Conservation (phyloP, 2,888 invertebrate genomes). For the Lymantria dispar region DNA sequence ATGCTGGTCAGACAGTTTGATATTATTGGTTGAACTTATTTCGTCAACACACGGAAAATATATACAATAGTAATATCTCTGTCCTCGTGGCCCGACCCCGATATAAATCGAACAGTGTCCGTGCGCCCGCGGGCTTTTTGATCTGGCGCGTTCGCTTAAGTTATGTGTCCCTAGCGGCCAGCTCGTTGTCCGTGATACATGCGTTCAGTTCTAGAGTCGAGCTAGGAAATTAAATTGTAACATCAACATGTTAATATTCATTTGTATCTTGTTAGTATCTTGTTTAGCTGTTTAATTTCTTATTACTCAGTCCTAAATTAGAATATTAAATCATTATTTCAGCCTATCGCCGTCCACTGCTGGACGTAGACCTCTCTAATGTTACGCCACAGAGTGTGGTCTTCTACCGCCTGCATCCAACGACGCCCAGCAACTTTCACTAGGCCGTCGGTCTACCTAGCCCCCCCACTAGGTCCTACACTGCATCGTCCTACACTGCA, state of each 20-base stretch:
- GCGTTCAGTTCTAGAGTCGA: constrained; percentile 15
- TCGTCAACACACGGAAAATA: neutral
- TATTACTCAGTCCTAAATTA: too few relatives aligned
- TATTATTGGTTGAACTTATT: too few relatives aligned
- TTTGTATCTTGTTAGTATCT: constrained; percentile 4
- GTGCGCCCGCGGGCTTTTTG: constrained; percentile 63
- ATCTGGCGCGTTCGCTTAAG: constrained; percentile 66
- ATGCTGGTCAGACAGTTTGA: too few relatives aligned
- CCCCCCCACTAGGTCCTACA: too few relatives aligned
- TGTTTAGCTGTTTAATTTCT: neutral
- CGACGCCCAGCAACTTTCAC: too few relatives aligned
- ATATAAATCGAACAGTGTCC: constrained; percentile 62
- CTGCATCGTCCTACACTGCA: too few relatives aligned
- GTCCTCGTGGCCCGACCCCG: constrained; percentile 20
- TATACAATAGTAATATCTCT: neutral
- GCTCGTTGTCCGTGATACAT: constrained; percentile 40
- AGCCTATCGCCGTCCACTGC: too few relatives aligned
- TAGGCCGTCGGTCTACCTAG: too few relatives aligned
- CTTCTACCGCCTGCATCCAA: too few relatives aligned
- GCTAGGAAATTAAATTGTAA: constrained; percentile 26
- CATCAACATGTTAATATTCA: constrained; percentile 11
- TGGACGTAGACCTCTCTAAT: too few relatives aligned
- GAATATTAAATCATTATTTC: too few relatives aligned
- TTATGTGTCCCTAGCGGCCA: constrained; percentile 70
- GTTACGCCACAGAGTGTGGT: too few relatives aligned